Percentiles rank a stretch among this genome's conserved stretches.
Evolutionary conservation across 2,797 vertebrate genomes (phyloP).

Genomic region (Xyrichtys novacula): DNA sequence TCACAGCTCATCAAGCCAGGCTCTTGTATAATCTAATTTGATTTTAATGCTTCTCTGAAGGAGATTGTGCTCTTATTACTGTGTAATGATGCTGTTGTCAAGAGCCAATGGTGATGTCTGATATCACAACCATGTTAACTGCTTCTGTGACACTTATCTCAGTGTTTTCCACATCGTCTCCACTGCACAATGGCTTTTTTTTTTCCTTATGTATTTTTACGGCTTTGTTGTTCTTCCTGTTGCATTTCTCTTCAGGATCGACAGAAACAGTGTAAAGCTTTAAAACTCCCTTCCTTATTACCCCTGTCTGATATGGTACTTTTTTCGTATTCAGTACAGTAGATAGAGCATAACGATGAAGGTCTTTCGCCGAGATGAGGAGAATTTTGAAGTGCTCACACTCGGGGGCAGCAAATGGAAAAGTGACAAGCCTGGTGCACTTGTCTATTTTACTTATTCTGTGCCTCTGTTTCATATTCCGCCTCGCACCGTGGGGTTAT

Average conservation of each 20-base stretch:
- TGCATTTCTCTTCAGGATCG: conserved; percentile 64
- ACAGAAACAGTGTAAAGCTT: conserved; percentile 71
- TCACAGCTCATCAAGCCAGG: conserved; percentile 80
- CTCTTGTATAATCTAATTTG: conserved; percentile 86
- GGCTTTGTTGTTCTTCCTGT: conserved; percentile 72
- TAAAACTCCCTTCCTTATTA: conserved; percentile 77
- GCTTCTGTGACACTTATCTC: conserved; percentile 83
- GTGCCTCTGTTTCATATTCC: conserved; percentile 94
- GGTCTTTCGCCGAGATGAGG: conserved; percentile 80
- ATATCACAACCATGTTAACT: conserved; percentile 83
- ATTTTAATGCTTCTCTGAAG: conserved; percentile 88
- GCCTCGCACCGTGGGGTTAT: conserved; percentile 91
- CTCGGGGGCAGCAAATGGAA: conserved; percentile 91
- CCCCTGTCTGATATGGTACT: conserved; percentile 74
- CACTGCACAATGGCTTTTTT: conserved; percentile 57
- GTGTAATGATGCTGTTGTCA: conserved; percentile 88
- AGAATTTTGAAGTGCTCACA: conserved; percentile 85
- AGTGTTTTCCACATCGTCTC: conserved; percentile 72
- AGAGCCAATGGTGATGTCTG: conserved; percentile 83
- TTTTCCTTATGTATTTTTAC: conserved; percentile 64
- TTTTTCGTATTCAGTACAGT: conserved; percentile 84
- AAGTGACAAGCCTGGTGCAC: conserved; percentile 92
- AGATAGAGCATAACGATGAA: conserved; percentile 85
- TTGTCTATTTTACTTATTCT: conserved; percentile 96
- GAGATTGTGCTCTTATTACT: conserved; percentile 84